A percentile compares a stretch with the other conserved stretches of the same genome.
Evolutionary conservation across 2,113 vertebrate genomes (phyloP).

Genomic region (Psittacula cyanocephala): DNA sequence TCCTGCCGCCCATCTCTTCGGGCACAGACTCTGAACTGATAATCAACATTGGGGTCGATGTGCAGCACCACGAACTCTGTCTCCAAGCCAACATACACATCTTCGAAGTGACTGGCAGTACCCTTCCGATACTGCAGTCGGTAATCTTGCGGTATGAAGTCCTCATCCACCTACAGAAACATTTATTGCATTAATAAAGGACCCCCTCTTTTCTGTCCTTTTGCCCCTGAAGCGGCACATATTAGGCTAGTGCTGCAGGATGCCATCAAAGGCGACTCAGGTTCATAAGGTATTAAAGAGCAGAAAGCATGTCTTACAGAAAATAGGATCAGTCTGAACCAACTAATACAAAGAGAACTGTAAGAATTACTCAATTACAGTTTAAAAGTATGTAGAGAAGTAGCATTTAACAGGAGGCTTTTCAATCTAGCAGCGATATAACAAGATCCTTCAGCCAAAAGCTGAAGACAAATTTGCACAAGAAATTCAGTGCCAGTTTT

Average conservation of each 20-base stretch:
- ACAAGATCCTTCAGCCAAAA: not conserved
- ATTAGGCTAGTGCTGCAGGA: not conserved
- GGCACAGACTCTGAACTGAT: constrained; percentile 93
- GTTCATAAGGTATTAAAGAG: not conserved
- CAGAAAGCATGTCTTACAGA: not conserved
- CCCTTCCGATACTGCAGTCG: constrained; percentile 88
- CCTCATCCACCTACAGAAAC: constrained; percentile 88
- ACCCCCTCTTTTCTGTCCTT: not conserved
- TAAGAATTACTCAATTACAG: not conserved
- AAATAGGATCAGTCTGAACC: not conserved
- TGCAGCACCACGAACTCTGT: constrained; percentile 90
- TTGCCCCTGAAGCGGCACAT: not conserved
- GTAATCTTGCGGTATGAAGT: constrained; percentile 88
- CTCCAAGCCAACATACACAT: constrained; percentile 88
- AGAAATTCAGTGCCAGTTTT: not conserved
- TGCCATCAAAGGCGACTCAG: not conserved
- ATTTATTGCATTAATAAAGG: not conserved
- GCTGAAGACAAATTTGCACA: not conserved
- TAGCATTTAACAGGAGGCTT: not conserved
- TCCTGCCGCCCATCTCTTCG: constrained; percentile 92
- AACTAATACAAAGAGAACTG: not conserved
- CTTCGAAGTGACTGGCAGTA: constrained; percentile 84
- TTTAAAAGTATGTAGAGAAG: not conserved
- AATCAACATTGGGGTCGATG: constrained; percentile 86
- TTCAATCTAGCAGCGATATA: not conserved